phyloP scores from a whole-genome alignment of 2,113 vertebrate species.

The Nothobranchius furzeri region DNA sequence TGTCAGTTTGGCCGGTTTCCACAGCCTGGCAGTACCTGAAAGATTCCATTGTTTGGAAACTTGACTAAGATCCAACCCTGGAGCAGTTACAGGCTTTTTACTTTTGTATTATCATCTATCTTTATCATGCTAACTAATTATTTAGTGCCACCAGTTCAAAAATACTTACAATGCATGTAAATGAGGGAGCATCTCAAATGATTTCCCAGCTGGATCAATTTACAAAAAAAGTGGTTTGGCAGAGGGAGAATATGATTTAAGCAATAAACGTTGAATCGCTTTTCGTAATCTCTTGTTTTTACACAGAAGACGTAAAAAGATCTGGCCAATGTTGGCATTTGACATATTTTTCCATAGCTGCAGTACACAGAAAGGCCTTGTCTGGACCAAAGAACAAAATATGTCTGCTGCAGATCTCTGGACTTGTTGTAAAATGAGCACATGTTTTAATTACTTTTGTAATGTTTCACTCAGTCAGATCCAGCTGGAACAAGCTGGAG shows the following conservation, averaged over 20 bases:
- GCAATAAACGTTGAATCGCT: constrained; percentile 32
- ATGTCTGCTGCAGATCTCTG: constrained; percentile 10
- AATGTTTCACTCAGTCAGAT: constrained; percentile 11
- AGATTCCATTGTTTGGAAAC: constrained; percentile 2
- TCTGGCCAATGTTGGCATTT: too few species aligned
- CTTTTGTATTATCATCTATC: neutral
- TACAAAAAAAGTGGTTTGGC: constrained; percentile 29
- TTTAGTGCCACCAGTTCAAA: constrained; percentile 11
- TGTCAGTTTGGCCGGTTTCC: constrained; percentile 20
- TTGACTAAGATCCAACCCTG: too few species aligned
- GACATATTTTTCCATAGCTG: too few species aligned
- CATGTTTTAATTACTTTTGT: neutral
- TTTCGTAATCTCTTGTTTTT: constrained; percentile 11
- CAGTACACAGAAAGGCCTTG: neutral
- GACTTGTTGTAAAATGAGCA: constrained; percentile 15
- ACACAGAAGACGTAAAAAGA: too few species aligned
- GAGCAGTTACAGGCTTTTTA: neutral
- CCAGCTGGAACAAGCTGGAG: constrained; percentile 5
- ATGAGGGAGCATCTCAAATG: constrained; percentile 14
- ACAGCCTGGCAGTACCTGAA: constrained; percentile 16
- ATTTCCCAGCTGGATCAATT: neutral
- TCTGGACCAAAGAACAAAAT: constrained; percentile 25
- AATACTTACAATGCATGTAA: constrained; percentile 14
- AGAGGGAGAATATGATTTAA: constrained; percentile 42
- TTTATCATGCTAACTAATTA: neutral